Evolutionary conservation across 2,113 vertebrate genomes (phyloP).

Genomic region (Ascaphus truei): DNA sequence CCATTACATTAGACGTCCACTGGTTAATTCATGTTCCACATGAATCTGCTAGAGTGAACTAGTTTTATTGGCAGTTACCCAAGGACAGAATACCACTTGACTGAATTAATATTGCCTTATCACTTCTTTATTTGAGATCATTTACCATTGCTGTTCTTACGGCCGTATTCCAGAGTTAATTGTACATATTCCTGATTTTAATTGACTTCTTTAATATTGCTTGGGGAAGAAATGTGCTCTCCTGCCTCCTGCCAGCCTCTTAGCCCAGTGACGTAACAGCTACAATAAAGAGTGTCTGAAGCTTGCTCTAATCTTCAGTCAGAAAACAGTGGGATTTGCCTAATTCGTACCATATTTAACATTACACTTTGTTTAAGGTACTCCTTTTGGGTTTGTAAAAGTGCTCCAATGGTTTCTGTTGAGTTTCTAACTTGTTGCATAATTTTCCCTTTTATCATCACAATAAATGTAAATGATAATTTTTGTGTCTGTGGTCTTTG

Average conservation of each 20-base stretch:
- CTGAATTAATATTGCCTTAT: constrained; percentile 52
- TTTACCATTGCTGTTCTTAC: constrained; percentile 26
- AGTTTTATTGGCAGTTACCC: constrained; percentile 56
- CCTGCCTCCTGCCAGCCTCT: constrained; percentile 47
- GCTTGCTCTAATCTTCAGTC: constrained; percentile 53
- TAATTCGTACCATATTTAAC: constrained; percentile 42
- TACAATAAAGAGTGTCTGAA: constrained; percentile 57
- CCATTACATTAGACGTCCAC: constrained; percentile 3
- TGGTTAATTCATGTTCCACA: constrained; percentile 38
- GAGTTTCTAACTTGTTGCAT: too few species aligned
- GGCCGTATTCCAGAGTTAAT: constrained; percentile 19
- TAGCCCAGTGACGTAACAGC: constrained; percentile 45
- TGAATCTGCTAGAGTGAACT: constrained; percentile 55
- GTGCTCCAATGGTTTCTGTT: too few species aligned
- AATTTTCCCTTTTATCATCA: too few species aligned
- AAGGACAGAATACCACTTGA: constrained; percentile 52
- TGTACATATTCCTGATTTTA: constrained; percentile 47
- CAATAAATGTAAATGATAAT: too few species aligned
- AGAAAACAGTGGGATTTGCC: constrained; percentile 40
- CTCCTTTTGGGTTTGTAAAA: too few species aligned
- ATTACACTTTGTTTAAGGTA: constrained; percentile 16
- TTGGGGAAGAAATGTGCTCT: constrained; percentile 42
- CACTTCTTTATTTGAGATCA: constrained; percentile 24
- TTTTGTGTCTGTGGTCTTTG: too few species aligned
- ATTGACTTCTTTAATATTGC: constrained; percentile 40